These are phyloP conservation scores for Leptinotarsa juncta DNA, from an alignment of 2,888 invertebrate species.

Conservation along the genomic window DNA sequence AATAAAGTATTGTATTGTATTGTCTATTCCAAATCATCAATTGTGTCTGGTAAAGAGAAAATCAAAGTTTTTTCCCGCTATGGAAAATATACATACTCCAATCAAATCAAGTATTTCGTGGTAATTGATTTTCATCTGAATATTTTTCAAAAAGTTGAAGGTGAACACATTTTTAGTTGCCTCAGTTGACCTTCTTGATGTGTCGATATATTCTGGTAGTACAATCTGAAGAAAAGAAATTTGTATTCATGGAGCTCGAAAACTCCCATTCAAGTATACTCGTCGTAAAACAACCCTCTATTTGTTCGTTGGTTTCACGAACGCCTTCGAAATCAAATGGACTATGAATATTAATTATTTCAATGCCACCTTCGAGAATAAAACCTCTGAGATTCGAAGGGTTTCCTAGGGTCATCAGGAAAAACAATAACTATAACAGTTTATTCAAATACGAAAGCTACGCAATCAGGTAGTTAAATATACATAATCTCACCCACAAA, in stretches of 20 bases:
- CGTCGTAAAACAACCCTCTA: slow-evolving; percentile 4
- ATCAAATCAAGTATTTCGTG: too few relatives aligned
- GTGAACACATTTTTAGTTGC: too few relatives aligned
- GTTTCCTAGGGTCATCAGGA: neutral
- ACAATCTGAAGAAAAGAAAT: neutral
- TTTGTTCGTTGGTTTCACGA: neutral
- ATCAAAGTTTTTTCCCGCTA: too few relatives aligned
- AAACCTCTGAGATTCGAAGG: slow-evolving; percentile 4
- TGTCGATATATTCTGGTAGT: too few relatives aligned
- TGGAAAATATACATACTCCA: too few relatives aligned
- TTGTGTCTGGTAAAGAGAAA: too few relatives aligned
- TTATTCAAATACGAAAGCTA: neutral
- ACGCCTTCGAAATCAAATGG: neutral
- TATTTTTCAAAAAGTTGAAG: too few relatives aligned
- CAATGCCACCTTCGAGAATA: neutral
- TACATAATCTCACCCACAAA: neutral
- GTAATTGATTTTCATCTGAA: too few relatives aligned
- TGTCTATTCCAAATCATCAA: too few relatives aligned
- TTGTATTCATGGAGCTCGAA: slow-evolving; percentile 1
- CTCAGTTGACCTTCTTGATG: too few relatives aligned
- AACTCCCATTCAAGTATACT: slow-evolving; percentile 4
- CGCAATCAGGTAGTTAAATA: neutral
- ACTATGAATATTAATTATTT: slow-evolving; percentile 11
- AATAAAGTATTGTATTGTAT: too few relatives aligned
- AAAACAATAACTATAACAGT: slow-evolving; percentile 12